phyloP scores from a whole-genome alignment of 2,797 vertebrate species.

The Ptychadena robeensis region DNA sequence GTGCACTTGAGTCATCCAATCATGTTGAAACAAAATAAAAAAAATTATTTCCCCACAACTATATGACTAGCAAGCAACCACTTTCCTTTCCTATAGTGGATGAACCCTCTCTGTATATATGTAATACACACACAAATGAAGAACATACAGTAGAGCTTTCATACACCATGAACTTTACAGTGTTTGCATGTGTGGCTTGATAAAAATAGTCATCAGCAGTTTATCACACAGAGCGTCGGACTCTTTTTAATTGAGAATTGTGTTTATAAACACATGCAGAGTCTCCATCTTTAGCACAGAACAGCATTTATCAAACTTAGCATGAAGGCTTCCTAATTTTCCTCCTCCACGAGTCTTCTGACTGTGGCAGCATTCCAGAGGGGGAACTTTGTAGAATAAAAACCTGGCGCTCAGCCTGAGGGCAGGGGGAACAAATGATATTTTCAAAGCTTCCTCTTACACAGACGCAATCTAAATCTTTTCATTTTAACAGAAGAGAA shows the following conservation, averaged over 20 bases:
- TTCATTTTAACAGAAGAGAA: slow-evolving; percentile 45
- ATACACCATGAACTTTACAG: slow-evolving; percentile 18
- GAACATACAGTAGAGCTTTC: slow-evolving; percentile 2
- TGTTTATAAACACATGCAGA: slow-evolving; percentile 49
- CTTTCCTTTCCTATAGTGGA: background rate
- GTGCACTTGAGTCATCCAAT: background rate
- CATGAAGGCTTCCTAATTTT: slow-evolving; percentile 58
- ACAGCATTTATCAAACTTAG: slow-evolving; percentile 57
- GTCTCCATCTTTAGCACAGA: slow-evolving; percentile 36
- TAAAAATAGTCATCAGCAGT: slow-evolving; percentile 47
- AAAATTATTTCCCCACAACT: no score
- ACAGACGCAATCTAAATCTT: slow-evolving; percentile 52
- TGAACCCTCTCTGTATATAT: background rate
- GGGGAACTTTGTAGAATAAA: slow-evolving; percentile 58
- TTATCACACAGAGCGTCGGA: slow-evolving; percentile 37
- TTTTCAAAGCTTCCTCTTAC: slow-evolving; percentile 53
- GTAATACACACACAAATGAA: background rate
- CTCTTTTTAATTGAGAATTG: slow-evolving; percentile 50
- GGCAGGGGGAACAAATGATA: slow-evolving; percentile 57
- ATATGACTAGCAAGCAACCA: no score
- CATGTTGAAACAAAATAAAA: background rate
- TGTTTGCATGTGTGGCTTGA: slow-evolving; percentile 31
- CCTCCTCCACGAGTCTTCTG: slow-evolving; percentile 42
- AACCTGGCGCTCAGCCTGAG: slow-evolving; percentile 53
- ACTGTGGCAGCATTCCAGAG: slow-evolving; percentile 57